Base-by-base conservation (phyloP, 2,888 invertebrate species). In the Exocentrus adspersus region DNA sequence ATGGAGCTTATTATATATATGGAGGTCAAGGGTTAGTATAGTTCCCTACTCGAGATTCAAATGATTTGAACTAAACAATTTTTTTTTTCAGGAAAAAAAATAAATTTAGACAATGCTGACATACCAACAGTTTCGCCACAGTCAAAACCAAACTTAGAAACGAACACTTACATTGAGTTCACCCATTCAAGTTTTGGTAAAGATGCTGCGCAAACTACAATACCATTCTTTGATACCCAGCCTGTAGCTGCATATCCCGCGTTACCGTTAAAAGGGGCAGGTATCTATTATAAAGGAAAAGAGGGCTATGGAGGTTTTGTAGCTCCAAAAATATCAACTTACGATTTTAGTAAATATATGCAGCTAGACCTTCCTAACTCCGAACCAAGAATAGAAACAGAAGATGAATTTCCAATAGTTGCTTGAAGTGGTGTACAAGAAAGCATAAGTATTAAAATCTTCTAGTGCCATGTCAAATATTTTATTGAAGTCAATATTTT, bases 141-240 rank as follows among this genome's bases (percentile, higher is more conserved):
- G n/a, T 69, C 72, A 14, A 42, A 63, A 45, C 56, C 65, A 12
- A 72, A 77, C 53, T 78, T 78, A 9, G 67, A 67, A n/a, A 53
- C 68, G 12, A 72, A 78, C 21, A 92, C 92, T 82, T 75, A 65
- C 57, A 50, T 76, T 3, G 70, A 74, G 41, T 77, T 78, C 54
- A 87, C 87, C 0, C 86, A 91, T 72, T 87, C 89, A 0, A 90
- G 89, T 80, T 83, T 90, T 54, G 87, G 88, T 17, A 87, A 87
- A 12, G 93, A 94, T 81, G 92, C 89, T 0, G 92, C 90, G 0
- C 94, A 94, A 84, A 90, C 88, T 68, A 93, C 93, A 0, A 88
- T 94, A 62, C 94, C 94, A 0, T 94, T 91, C 79, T 79, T 94
- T 10, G 94, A 94, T 78, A 86, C 88, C 69, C 93, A 93, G 78